Percentiles rank a stretch among this genome's conserved stretches.
Conservation (phyloP, 2,113 vertebrate species). For the Solenodon paradoxus region DNA sequence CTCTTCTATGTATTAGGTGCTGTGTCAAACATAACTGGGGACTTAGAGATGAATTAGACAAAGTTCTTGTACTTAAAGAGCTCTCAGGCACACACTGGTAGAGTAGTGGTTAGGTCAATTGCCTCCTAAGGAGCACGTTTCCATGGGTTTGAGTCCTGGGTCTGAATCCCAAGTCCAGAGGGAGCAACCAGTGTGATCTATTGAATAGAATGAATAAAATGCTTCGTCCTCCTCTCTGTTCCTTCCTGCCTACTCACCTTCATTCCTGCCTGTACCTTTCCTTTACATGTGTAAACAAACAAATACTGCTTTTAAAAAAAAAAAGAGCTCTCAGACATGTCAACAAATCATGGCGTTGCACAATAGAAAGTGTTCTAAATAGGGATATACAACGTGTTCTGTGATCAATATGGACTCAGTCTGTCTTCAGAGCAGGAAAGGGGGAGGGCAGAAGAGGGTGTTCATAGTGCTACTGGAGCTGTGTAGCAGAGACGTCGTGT, state of each 20-base stretch:
- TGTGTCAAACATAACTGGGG: background rate
- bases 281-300: too few relatives aligned
- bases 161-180: too few relatives aligned
- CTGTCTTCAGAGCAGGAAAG: background rate
- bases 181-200: too few relatives aligned
- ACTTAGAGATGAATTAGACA: background rate
- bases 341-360: background rate
- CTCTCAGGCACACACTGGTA: too few relatives aligned
- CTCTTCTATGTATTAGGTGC: background rate
- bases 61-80: background rate
- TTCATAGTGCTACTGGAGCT: background rate
- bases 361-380: background rate
- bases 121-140: too few relatives aligned
- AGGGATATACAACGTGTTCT: background rate
- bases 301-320: too few relatives aligned
- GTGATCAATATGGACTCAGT: background rate
- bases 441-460: background rate
- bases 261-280: too few relatives aligned
- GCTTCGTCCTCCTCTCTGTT: too few relatives aligned
- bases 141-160: too few relatives aligned
- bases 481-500: background rate
- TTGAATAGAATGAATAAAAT: too few relatives aligned
- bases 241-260: too few relatives aligned
- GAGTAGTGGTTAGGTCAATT: too few relatives aligned
- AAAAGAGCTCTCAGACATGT: background rate